Percentiles rank a stretch among this genome's conserved stretches.
Evolutionary conservation across 2,113 vertebrate species (phyloP).

Genomic region (Alces alces): DNA sequence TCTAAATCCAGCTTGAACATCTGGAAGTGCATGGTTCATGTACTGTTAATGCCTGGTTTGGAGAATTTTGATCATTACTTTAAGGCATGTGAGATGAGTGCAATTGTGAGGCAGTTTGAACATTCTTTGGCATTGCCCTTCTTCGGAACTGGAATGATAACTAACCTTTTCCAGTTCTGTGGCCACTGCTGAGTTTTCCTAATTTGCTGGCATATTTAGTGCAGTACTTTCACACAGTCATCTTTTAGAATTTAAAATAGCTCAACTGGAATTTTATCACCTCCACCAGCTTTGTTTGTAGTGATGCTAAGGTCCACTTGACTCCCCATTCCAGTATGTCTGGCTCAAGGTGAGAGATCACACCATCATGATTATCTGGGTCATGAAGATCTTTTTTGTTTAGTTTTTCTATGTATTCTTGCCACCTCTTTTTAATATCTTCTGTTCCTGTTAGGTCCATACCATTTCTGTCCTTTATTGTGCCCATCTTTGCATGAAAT

Average conservation of each 20-base stretch:
- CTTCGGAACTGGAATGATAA: neutral
- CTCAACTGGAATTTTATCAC: neutral
- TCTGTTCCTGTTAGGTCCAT: neutral
- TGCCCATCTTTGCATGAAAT: neutral
- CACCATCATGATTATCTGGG: neutral
- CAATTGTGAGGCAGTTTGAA: neutral
- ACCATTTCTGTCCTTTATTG: neutral
- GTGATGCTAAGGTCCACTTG: neutral
- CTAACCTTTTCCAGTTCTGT: neutral
- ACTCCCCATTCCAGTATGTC: neutral
- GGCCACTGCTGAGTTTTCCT: neutral
- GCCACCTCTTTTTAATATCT: neutral
- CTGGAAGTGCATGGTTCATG: neutral
- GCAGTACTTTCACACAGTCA: neutral
- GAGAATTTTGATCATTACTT: neutral
- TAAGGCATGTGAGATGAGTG: neutral
- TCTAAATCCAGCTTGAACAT: neutral
- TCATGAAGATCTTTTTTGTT: neutral
- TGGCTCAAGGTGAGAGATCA: neutral
- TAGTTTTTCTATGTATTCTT: neutral
- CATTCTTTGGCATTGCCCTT: neutral
- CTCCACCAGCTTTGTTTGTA: neutral
- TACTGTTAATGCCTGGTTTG: neutral
- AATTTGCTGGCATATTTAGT: neutral
- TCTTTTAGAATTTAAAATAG: neutral